A percentile compares a stretch with the other conserved stretches of the same genome.
Evolutionary conservation across 2,888 invertebrate genomes (phyloP).

Genomic region (Leptura quadrifasciata): DNA sequence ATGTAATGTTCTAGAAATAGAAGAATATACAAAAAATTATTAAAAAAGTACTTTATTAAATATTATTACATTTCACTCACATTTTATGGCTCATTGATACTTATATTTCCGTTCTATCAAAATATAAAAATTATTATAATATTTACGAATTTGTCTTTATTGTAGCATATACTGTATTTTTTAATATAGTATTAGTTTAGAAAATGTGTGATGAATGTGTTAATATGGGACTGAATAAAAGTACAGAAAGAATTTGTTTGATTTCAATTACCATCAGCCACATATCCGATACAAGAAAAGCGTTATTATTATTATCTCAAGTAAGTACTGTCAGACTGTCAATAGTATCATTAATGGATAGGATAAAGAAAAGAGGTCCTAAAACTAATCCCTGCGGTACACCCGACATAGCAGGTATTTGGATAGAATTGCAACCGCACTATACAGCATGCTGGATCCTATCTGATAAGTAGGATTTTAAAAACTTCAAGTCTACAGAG

Average conservation of each 20-base stretch:
- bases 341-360: too few relatives aligned
- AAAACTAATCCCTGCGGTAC: too few relatives aligned
- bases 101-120: slow-evolving; percentile 54
- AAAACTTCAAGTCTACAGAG: too few relatives aligned
- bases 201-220: slow-evolving; percentile 68
- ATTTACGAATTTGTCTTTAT: slow-evolving; percentile 52
- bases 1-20: slow-evolving; percentile 66
- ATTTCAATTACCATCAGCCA: neutral
- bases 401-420: too few relatives aligned
- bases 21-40: slow-evolving; percentile 58
- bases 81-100: slow-evolving; percentile 57
- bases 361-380: too few relatives aligned
- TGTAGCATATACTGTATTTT: slow-evolving; percentile 56
- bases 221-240: slow-evolving; percentile 68
- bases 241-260: slow-evolving; percentile 47
- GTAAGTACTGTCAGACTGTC: too few relatives aligned
- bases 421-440: too few relatives aligned
- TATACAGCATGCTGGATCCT: too few relatives aligned
- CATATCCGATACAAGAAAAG: too few relatives aligned
- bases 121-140: slow-evolving; percentile 49
- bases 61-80: slow-evolving; percentile 60
- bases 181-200: slow-evolving; percentile 60
- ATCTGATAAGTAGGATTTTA: too few relatives aligned
- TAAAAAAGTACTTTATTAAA: slow-evolving; percentile 57
- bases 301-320: too few relatives aligned